Evolutionary conservation across 2,888 invertebrate genomes (phyloP), one percentile per base, ranked within the genome.

Genomic region (Catocala sponsa): DNA sequence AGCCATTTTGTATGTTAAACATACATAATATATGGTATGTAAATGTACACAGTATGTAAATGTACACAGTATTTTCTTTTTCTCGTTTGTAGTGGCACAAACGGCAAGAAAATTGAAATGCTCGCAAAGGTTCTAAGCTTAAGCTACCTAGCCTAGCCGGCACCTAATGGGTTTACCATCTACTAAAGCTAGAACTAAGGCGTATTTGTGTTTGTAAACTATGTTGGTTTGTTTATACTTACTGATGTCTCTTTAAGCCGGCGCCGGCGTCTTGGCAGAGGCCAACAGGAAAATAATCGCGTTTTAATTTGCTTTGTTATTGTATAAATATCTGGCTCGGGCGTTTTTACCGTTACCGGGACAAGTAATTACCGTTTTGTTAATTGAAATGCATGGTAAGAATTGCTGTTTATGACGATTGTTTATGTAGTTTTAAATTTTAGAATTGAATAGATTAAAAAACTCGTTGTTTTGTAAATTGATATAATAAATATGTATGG

Each of bases 21-120:
- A 25, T 25, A 25, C 25, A 25, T 25, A 25, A 25, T 25, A 25
- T 25, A 25, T 25, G 25, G 25, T 25, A 47, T 46, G 44, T 47
- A 51, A 47, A 51, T 44, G 15, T 38, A 48, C n/a, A 44, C 13
- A 7, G 33, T 25, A 47, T 46, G 44, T 47, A 51, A 47, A 51
- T 44, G 15, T 38, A 48, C n/a, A 44, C 13, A 7, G 33, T 58
- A 15, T 59, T 33, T 65, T 58, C 41, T 55, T 61, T 63, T 65
- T 42, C 57, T 59, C 49, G 54, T 68, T 64, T 59, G 51, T 62
- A 51, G 2, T 48, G 11, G 12, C 53, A 65, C 59, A 67, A 68
- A 65, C 61, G 65, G 63, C 63, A 47, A 68, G 65, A 54, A 78
- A 65, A 78, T 72, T 72, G 75, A 74, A 76, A 69, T 66, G 78